Percentiles rank a stretch among this genome's conserved stretches.
These are phyloP conservation scores for Mesoclemmys tuberculata DNA, from an alignment of 2,113 vertebrate genomes.

Conservation along the genomic window DNA sequence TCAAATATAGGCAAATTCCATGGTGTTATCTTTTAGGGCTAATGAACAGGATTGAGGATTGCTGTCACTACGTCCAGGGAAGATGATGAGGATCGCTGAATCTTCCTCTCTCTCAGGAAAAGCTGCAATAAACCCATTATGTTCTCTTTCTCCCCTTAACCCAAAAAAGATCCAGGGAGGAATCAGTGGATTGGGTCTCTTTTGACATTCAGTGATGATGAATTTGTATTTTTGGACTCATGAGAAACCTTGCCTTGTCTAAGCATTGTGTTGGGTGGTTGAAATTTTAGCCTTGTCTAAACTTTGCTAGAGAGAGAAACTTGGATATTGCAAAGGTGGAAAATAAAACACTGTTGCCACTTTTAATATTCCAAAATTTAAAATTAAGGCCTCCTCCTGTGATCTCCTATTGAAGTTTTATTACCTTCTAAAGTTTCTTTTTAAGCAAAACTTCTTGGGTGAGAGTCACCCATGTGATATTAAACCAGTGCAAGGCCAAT, in stretches of 20 bases:
- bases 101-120: slow-evolving; percentile 36
- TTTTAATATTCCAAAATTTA: slow-evolving; percentile 15
- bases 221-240: slow-evolving; percentile 20
- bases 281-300: neutral
- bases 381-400: neutral
- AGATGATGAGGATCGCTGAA: slow-evolving; percentile 14
- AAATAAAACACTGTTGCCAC: slow-evolving; percentile 34
- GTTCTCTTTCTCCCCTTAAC: slow-evolving; percentile 1
- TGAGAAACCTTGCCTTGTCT: neutral
- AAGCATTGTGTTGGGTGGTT: neutral
- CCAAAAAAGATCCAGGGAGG: slow-evolving; percentile 10
- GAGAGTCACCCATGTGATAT: neutral
- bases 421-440: neutral
- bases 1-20: slow-evolving; percentile 1
- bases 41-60: slow-evolving; percentile 42
- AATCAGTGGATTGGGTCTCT: slow-evolving; percentile 42
- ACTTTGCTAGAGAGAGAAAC: slow-evolving; percentile 7
- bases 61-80: neutral
- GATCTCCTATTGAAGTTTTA: neutral
- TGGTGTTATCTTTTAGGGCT: neutral
- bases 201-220: slow-evolving; percentile 32
- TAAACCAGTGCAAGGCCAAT: neutral
- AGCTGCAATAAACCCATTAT: slow-evolving; percentile 42
- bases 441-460: neutral
- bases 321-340: slow-evolving; percentile 1